Conservation (phyloP, 2,888 invertebrate species). For the Tolmerus cingulatus region DNA sequence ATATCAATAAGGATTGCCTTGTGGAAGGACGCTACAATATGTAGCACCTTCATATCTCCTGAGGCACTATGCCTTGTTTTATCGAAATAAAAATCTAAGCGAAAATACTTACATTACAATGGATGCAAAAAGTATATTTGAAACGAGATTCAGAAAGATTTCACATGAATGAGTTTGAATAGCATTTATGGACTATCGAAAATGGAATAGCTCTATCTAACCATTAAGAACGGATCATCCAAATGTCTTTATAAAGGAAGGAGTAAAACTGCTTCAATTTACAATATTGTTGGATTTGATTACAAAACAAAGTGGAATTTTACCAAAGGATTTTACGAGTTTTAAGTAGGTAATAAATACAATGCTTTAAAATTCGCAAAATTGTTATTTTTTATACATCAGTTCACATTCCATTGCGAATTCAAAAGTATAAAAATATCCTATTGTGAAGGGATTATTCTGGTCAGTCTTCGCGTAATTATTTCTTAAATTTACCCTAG, state of each 20-base stretch:
- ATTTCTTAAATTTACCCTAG: not conserved
- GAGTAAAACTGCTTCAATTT: not conserved
- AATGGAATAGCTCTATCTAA: not conserved
- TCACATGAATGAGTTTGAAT: not conserved
- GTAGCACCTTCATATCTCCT: not conserved
- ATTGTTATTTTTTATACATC: too few species aligned
- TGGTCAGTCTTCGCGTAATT: not conserved
- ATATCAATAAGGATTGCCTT: not conserved
- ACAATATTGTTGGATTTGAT: not conserved
- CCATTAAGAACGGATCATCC: not conserved
- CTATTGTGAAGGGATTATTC: not conserved
- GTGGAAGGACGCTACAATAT: not conserved
- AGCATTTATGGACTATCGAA: not conserved
- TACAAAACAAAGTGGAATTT: not conserved
- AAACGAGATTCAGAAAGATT: not conserved
- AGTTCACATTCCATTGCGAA: too few species aligned
- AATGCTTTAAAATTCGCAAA: too few species aligned
- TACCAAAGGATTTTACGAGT: not conserved
- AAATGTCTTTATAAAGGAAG: not conserved
- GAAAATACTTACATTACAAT: not conserved
- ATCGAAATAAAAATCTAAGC: not conserved
- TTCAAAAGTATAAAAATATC: too few species aligned
- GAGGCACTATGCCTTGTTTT: not conserved
- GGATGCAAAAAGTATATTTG: not conserved
- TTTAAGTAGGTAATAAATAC: too few species aligned